Conservation (phyloP, 2,888 invertebrate genomes). For the Hydropsyche betteni region DNA sequence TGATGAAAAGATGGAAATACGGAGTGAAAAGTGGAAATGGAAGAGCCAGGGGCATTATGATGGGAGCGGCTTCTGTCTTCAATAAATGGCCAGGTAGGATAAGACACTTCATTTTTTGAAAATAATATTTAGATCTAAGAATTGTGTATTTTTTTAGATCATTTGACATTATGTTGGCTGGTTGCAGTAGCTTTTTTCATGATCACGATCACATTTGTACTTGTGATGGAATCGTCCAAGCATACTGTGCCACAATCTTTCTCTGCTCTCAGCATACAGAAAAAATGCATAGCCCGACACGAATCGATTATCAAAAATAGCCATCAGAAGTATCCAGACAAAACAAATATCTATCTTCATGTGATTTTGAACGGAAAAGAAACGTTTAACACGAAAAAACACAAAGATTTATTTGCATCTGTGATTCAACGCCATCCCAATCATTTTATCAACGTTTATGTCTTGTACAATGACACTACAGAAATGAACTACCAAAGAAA, state of each 20-base stretch:
- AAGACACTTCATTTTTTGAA: neutral
- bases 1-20: conserved; percentile 54
- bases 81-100: conserved; percentile 60
- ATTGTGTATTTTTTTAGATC: conserved; percentile 52
- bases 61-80: conserved; percentile 58
- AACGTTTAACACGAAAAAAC: conserved; percentile 54
- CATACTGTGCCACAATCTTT: conserved; percentile 16
- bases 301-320: conserved; percentile 49
- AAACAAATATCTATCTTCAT: conserved; percentile 50
- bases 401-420: conserved; percentile 55
- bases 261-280: conserved; percentile 29
- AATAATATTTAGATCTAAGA: conserved; percentile 27
- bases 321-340: conserved; percentile 40
- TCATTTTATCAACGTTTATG: conserved; percentile 55
- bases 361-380: conserved; percentile 56
- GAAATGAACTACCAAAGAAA: conserved; percentile 43
- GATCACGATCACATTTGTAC: conserved; percentile 53
- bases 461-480: conserved; percentile 52
- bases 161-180: conserved; percentile 56
- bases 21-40: conserved; percentile 54
- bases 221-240: conserved; percentile 53
- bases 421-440: conserved; percentile 55
- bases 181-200: conserved; percentile 54
- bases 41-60: conserved; percentile 56
- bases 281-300: conserved; percentile 47